phyloP scores from a whole-genome alignment of 2,888 invertebrate species.

The Herminia tarsipennalis region DNA sequence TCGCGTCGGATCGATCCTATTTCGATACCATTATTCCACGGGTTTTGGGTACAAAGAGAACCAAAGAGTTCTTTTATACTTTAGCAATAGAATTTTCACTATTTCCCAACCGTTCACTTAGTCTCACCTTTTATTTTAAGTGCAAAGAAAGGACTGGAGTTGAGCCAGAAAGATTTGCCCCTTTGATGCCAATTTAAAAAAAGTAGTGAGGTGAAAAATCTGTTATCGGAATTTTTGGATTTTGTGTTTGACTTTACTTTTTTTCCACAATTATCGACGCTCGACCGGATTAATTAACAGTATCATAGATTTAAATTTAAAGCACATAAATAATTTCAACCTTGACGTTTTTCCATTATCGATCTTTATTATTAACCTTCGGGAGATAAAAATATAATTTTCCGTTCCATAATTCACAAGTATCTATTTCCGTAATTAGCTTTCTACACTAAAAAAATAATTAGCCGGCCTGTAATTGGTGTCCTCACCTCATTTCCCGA shows the following conservation, averaged over 20 bases:
- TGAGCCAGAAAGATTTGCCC: constrained; percentile 38
- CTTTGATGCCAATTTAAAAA: constrained; percentile 42
- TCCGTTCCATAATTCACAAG: background rate
- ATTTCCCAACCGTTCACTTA: constrained; percentile 35
- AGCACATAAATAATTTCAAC: too few relatives aligned
- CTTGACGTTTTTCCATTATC: too few relatives aligned
- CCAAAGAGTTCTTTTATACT: constrained; percentile 42
- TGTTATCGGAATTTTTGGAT: constrained; percentile 14
- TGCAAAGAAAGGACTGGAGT: constrained; percentile 51
- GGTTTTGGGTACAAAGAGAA: constrained; percentile 41
- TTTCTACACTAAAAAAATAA: constrained; percentile 5
- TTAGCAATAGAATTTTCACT: constrained; percentile 49
- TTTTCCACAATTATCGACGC: too few relatives aligned
- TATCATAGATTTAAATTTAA: background rate
- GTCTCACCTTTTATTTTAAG: constrained; percentile 58
- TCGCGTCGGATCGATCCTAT: constrained; percentile 38
- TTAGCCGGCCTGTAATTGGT: constrained; percentile 9
- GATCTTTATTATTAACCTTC: too few relatives aligned
- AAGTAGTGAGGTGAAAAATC: constrained; percentile 26
- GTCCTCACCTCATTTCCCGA: constrained; percentile 12
- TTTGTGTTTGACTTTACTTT: background rate
- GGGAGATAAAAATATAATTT: too few relatives aligned
- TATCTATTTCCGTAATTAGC: background rate
- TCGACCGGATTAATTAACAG: too few relatives aligned
- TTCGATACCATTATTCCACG: constrained; percentile 41